These are phyloP conservation scores for Trichacis sp. DNA, from an alignment of 2,888 invertebrate species.

Conservation along the genomic window DNA sequence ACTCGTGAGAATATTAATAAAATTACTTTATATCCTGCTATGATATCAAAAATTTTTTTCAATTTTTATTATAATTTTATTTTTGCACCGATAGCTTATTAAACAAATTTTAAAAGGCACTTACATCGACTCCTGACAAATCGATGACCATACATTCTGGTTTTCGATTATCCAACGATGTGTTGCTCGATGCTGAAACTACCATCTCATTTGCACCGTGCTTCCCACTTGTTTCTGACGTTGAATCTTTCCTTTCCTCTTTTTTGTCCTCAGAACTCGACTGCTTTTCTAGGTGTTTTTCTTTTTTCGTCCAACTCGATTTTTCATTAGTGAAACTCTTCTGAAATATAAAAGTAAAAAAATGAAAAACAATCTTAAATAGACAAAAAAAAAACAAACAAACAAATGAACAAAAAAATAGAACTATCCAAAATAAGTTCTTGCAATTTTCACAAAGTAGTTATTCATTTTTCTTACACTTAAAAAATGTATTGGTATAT, in stretches of 20 bases:
- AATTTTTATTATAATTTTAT: too few relatives aligned
- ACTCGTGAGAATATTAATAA: too few relatives aligned
- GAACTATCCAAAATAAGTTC: too few relatives aligned
- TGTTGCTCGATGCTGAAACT: slow-evolving; percentile 59
- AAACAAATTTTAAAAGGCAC: slow-evolving; percentile 1
- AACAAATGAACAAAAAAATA: too few relatives aligned
- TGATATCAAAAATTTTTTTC: too few relatives aligned
- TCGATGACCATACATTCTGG: slow-evolving; percentile 70
- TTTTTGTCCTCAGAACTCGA: slow-evolving; percentile 61
- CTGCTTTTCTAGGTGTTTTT: slow-evolving; percentile 64
- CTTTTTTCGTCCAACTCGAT: slow-evolving; percentile 63
- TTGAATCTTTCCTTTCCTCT: slow-evolving; percentile 60
- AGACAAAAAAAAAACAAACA: too few relatives aligned
- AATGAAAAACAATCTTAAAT: too few relatives aligned
- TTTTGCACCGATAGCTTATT: not conserved
- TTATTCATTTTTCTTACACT: too few relatives aligned
- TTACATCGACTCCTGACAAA: slow-evolving; percentile 67
- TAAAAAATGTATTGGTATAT: too few relatives aligned
- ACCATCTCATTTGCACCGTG: slow-evolving; percentile 66
- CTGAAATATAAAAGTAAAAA: slow-evolving; percentile 40
- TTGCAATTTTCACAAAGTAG: too few relatives aligned
- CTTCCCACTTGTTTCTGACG: slow-evolving; percentile 52
- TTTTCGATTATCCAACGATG: slow-evolving; percentile 63
- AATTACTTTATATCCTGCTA: too few relatives aligned
- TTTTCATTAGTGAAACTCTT: slow-evolving; percentile 63